Base-by-base conservation (phyloP, 2,113 vertebrate species). In the Taurulus bubalis region DNA sequence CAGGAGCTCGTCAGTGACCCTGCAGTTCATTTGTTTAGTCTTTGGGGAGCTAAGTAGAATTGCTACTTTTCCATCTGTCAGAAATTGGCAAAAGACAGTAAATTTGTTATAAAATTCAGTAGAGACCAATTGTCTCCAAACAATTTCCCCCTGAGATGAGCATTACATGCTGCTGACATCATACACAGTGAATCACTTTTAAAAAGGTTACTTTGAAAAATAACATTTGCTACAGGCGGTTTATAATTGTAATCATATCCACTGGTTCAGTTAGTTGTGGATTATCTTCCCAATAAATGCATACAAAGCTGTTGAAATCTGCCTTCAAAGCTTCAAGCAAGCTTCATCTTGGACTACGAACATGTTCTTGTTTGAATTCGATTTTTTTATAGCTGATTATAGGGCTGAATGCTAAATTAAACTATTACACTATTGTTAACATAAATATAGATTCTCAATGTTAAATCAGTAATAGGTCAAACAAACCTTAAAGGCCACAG, bases 31-130 rank as follows among this genome's bases (percentile, higher is more conserved):
- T 86, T 92, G 84, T 92, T 85, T 88, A 24, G 84, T 91, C 92
- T 92, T 81, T 38, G 12, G 87, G 91, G 89, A 89, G 66, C 67
- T 66, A 65, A 89, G 83, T 68, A 77, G 14, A 82, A 91, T 88
- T 90, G 88, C 89, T 86, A 84, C 85, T 86, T 82, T 69, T 75
- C 91, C 91, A 92, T 94, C 93, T 93, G 92, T 91, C 88, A 88
- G 79, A 84, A 93, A 92, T 75, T 90, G 81, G 82, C 80, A 85
- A 82, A 79, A 73, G 51, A 82, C 63, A 69, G 75, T 84, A 90
- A 93, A 93, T 90, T 68, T 83, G 82, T 90, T 87, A 81, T 76
- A 80, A 87, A 89, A 87, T 86, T 91, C 91, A 90, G 76, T 36
- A 38, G 91, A 94, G 91, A 87, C 88, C 79, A 68, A 82, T 91